These are phyloP conservation scores for Neria commutata DNA, from an alignment of 2,888 invertebrate genomes.

Conservation along the genomic window DNA sequence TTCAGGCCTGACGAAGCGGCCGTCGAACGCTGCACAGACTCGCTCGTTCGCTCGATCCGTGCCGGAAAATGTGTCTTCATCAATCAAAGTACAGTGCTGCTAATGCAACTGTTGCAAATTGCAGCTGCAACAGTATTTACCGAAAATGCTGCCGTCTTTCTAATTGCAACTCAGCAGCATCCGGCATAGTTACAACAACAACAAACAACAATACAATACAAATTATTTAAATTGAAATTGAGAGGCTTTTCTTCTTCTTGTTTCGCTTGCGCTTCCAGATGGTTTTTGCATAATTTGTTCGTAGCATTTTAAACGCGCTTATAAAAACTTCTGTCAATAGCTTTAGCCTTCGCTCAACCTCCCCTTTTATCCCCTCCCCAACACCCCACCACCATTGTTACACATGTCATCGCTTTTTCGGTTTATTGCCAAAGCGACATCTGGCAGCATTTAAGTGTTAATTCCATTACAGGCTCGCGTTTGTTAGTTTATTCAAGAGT, in stretches of 20 bases:
- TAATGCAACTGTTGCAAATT: background rate
- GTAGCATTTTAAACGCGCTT: background rate
- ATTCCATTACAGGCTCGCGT: conserved; percentile 1
- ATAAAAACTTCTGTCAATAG: conserved; percentile 1
- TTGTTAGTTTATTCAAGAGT: too few relatives aligned
- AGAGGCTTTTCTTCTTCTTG: background rate
- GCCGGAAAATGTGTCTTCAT: conserved; percentile 51
- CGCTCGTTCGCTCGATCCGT: background rate
- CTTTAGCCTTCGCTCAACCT: background rate
- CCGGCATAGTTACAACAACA: background rate
- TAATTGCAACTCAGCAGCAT: background rate
- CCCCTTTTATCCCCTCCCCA: background rate
- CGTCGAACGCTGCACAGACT: too few relatives aligned
- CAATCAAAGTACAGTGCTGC: conserved; percentile 39
- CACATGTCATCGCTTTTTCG: background rate
- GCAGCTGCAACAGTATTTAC: too few relatives aligned
- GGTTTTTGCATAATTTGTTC: conserved; percentile 18
- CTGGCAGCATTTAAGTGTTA: conserved; percentile 1
- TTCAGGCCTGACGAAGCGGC: too few relatives aligned
- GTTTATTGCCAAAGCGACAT: background rate
- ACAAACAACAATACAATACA: too few relatives aligned
- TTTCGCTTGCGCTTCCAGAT: conserved; percentile 5
- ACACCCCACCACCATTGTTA: background rate
- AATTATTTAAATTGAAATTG: background rate
- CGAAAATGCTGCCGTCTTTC: too few relatives aligned